Evolutionary conservation across 2,888 invertebrate genomes (phyloP).

Genomic region (Timandra comae): DNA sequence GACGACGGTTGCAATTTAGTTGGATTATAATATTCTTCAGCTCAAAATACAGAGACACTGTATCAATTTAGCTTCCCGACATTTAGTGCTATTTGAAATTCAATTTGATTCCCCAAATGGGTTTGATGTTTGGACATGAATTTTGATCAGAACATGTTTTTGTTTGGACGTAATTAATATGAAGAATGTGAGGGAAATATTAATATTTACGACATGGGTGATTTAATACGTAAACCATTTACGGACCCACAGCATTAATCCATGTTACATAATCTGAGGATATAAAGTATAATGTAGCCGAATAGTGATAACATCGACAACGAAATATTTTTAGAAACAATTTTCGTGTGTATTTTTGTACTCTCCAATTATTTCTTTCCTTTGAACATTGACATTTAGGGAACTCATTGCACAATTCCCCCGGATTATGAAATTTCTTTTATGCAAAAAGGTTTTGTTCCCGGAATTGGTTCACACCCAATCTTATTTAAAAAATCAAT

Average conservation of each 20-base stretch:
- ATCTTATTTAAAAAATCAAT: constrained; percentile 5
- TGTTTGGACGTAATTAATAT: constrained; percentile 21
- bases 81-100: constrained; percentile 37
- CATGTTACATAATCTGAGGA: no score
- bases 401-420: background rate
- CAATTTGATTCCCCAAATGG: constrained; percentile 33
- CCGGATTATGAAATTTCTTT: no score
- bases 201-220: background rate
- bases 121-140: constrained; percentile 29
- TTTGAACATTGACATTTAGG: background rate
- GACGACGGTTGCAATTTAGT: constrained; percentile 5
- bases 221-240: background rate
- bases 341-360: no score
- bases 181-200: background rate
- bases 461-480: no score
- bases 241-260: no score
- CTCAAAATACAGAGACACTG: constrained; percentile 16
- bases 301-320: no score
- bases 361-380: no score
- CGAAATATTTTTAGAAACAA: no score
- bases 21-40: constrained; percentile 5
- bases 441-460: no score
- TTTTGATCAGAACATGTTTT: constrained; percentile 26
- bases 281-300: no score
- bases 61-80: constrained; percentile 30